Base-by-base conservation (phyloP, 2,888 invertebrate species). In the Polia nebulosa region DNA sequence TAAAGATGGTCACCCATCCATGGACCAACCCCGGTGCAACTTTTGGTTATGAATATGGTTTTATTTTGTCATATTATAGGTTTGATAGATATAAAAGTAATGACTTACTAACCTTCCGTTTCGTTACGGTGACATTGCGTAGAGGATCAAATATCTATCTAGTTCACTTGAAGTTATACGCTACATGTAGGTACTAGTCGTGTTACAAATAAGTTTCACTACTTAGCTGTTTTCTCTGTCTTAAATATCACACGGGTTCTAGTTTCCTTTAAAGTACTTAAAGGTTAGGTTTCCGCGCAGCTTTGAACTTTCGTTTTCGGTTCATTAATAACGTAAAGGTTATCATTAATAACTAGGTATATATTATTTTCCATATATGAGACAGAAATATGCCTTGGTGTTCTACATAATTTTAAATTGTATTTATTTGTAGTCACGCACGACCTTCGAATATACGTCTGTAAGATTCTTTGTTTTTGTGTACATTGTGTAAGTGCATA, bases 291-390 rank as follows among this genome's bases (percentile, higher is more conserved):
- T 64, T 64, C 63, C 22, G 59, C 6, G 32, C 29, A 39, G 22
- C 5, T 27, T 6, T 68, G 44, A 73, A 79, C 74, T 77, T 78
- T 78, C 51, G 47, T 78, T 65, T 77, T 61, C n/a, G 71, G 60
- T 27, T 15, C 8, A 13, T 39, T 61, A 41, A 13, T 20, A 41
- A 29, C 44, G 20, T 29, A 13, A 22, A 22, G 45, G 45, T 45
- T 45, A 15, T 20, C n/a, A n/a, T n/a, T n/a, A n/a, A n/a, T n/a
- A n/a, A n/a, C n/a, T n/a, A n/a, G n/a, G n/a, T n/a, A n/a, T 7
- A n/a, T 41, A n/a, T 0, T 17, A 8, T 41, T n/a, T 41, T n/a
- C 39, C 6, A 39, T 39, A 17, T 29, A 29, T 17, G 15, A 17
- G 39, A 3, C 3, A 34, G n/a, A 6, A 6, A 39, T 17, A 32